phyloP scores from a whole-genome alignment of 2,797 vertebrate genomes.

The Galaxias olidus region DNA sequence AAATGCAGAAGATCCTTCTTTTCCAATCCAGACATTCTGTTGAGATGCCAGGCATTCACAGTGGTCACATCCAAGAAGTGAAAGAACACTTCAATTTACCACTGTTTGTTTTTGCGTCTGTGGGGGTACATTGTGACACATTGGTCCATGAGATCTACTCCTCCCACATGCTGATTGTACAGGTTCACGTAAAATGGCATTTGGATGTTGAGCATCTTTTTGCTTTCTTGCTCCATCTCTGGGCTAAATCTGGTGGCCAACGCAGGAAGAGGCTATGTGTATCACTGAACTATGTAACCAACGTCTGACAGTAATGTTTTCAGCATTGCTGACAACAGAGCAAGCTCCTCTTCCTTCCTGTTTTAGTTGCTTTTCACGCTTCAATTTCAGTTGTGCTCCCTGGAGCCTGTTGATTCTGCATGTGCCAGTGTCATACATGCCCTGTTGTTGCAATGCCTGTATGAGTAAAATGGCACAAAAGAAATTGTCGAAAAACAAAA shows the following conservation, averaged over 20 bases:
- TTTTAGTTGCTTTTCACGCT: constrained; percentile 31
- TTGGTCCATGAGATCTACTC: constrained; percentile 36
- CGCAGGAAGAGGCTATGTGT: constrained; percentile 32
- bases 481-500: constrained; percentile 31
- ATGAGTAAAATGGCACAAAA: constrained; percentile 32
- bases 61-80: constrained; percentile 12
- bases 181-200: constrained; percentile 25
- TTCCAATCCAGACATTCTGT: constrained; percentile 17
- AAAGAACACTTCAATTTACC: not conserved
- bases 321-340: constrained; percentile 34
- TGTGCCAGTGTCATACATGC: constrained; percentile 35
- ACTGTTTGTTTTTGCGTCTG: constrained; percentile 6
- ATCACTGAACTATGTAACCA: constrained; percentile 40
- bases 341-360: constrained; percentile 22
- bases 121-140: constrained; percentile 36
- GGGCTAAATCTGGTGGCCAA: constrained; percentile 21
- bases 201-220: constrained; percentile 15
- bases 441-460: constrained; percentile 12
- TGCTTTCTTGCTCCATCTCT: constrained; percentile 25
- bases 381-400: constrained; percentile 41
- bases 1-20: constrained; percentile 21
- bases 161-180: constrained; percentile 36
- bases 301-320: constrained; percentile 35
- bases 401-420: constrained; percentile 26
- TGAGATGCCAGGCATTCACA: constrained; percentile 26